Evolutionary conservation across 2,888 invertebrate genomes (phyloP), one percentile per base, ranked within the genome.

Genomic region (Esperia sulphurella): DNA sequence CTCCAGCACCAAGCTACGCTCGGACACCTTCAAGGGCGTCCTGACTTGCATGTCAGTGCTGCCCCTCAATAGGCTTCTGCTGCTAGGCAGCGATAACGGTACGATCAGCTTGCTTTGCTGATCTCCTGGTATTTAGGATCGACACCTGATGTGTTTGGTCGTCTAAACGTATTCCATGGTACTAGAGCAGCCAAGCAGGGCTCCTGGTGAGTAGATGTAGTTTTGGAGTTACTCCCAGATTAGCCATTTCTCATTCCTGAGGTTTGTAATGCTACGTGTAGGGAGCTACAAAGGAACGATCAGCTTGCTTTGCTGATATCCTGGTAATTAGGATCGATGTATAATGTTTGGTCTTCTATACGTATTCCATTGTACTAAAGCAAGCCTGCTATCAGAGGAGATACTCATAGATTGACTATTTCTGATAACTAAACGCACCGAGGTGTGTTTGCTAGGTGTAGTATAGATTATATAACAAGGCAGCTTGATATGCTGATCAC

Each of bases 71-170:
- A 92, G 97, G 66, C 91, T 97, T 49, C 89, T 99, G 48, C 87
- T 99, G 14, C 88, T 98, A 21, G 99, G 98, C 9, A 95, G 98
- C 39, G 98, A 98, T 72, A 96, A 95, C 65, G 99, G 99, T 13
- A 93, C 92, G 59, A 95, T 97, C 58, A 94, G 92, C 57, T 85
- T 97, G 52, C 86, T 97, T 39, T 96, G 96, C 90, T 96, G 90
- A 91, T 67, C 31, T 29, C 2, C 14, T 43, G 30, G 31, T 43
- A 43, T 13, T 5, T 21, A 21, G 21, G 21, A 21, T 21, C 21
- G 5, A 21, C 3, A 21, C 5, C 21, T 5, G 21, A 21, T 21
- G 21, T 21, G 21, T 21, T 41, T 30, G n/a, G n/a, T n/a, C n/a
- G n/a, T n/a, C n/a, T n/a, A n/a, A n/a, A n/a, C n/a, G n/a, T n/a